These are phyloP conservation scores for Tetranychus cinnabarinus DNA, from an alignment of 1,140 invertebrate genomes.

Conservation along the genomic window DNA sequence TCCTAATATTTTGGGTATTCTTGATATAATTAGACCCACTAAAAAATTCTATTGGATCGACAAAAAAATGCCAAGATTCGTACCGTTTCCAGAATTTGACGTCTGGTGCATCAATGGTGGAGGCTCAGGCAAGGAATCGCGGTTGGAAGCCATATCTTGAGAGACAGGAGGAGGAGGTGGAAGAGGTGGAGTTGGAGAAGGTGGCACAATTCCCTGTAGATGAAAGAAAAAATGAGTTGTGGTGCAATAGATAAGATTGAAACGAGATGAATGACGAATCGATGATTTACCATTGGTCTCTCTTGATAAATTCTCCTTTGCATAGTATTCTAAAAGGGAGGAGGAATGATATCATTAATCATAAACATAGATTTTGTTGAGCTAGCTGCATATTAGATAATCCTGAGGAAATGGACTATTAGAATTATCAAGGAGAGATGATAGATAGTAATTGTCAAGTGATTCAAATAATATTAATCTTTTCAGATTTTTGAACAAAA, in stretches of 20 bases:
- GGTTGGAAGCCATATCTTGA: neutral
- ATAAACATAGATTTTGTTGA: slow-evolving; percentile 18
- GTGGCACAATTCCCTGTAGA: slow-evolving; percentile 20
- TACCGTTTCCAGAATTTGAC: neutral
- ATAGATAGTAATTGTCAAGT: no score
- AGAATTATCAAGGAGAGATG: no score
- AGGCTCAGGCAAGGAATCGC: slow-evolving; percentile 7
- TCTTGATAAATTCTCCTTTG: no score
- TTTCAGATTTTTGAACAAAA: no score
- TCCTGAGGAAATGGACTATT: no score
- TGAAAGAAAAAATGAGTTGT: neutral
- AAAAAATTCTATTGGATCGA: neutral
- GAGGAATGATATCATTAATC: slow-evolving; percentile 19
- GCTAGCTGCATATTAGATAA: no score
- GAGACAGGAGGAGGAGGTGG: slow-evolving; percentile 22
- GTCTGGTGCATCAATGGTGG: slow-evolving; percentile 6
- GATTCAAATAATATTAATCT: no score
- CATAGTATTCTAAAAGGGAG: neutral
- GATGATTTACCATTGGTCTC: no score
- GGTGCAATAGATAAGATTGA: neutral
- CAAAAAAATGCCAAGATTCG: neutral
- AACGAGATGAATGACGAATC: neutral
- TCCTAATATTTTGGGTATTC: neutral
- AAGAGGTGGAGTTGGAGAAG: slow-evolving; percentile 37
- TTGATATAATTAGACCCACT: neutral